Evolutionary conservation across 2,797 vertebrate genomes (phyloP).

Genomic region (Nothura maculosa): DNA sequence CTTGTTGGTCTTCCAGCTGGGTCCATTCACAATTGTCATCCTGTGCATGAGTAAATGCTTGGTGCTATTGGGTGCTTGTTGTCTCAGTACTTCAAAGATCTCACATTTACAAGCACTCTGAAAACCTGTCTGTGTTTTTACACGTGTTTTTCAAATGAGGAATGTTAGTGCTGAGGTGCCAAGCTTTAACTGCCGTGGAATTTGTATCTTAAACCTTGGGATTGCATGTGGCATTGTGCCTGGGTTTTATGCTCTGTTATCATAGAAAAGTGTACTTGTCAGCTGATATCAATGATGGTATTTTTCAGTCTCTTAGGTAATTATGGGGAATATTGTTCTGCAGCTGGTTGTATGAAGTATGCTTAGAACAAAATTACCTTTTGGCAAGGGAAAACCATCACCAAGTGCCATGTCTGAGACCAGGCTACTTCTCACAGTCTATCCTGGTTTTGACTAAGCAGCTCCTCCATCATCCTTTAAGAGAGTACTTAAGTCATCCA

Average conservation of each 20-base stretch:
- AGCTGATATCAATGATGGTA: neutral
- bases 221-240: neutral
- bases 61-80: conserved; percentile 31
- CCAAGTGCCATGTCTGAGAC: neutral
- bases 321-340: neutral
- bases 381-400: neutral
- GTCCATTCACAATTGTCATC: conserved; percentile 58
- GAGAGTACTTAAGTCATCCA: neutral
- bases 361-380: neutral
- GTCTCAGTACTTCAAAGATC: conserved; percentile 50
- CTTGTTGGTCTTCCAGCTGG: conserved; percentile 23
- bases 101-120: neutral
- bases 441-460: neutral
- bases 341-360: neutral
- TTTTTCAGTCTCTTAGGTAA: neutral
- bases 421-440: neutral
- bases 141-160: neutral
- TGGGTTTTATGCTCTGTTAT: neutral
- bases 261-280: neutral
- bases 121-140: neutral
- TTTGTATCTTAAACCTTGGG: neutral
- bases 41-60: conserved; percentile 53
- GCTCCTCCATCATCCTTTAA: fast-evolving
- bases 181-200: neutral
- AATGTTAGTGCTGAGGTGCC: neutral